Percentiles rank a stretch among this genome's conserved stretches.
Evolutionary conservation across 1,140 invertebrate genomes (phyloP).

Genomic region (Argopecten irradians): DNA sequence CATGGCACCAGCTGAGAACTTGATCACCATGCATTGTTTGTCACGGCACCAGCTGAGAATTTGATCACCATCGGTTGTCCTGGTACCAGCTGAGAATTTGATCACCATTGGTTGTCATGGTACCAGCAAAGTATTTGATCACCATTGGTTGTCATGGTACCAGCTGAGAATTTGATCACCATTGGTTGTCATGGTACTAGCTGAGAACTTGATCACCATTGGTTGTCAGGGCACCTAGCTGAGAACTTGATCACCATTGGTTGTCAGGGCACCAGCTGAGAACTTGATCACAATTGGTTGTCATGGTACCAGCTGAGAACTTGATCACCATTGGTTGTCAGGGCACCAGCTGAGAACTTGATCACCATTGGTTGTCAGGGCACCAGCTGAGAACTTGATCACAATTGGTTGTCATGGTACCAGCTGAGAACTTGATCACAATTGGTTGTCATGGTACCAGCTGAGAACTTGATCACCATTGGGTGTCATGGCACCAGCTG

Average conservation of each 20-base stretch:
- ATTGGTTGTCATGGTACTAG: constrained; percentile 1
- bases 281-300: too few species aligned
- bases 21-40: too few species aligned
- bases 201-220: constrained; percentile 26
- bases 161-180: too few species aligned
- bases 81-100: too few species aligned
- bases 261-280: constrained; percentile 24
- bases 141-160: too few species aligned
- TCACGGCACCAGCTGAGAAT: too few species aligned
- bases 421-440: background rate
- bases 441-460: background rate
- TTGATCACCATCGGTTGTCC: too few species aligned
- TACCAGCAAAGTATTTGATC: too few species aligned
- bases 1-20: too few species aligned
- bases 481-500: background rate
- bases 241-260: constrained; percentile 41
- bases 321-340: background rate
- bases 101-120: too few species aligned
- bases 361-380: constrained; percentile 28
- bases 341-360: background rate
- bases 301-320: background rate
- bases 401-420: background rate
- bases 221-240: constrained; percentile 38
- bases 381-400: background rate
- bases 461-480: background rate